Base-by-base conservation (phyloP, 2,113 vertebrate species). In the Trichomycterus rosablanca region DNA sequence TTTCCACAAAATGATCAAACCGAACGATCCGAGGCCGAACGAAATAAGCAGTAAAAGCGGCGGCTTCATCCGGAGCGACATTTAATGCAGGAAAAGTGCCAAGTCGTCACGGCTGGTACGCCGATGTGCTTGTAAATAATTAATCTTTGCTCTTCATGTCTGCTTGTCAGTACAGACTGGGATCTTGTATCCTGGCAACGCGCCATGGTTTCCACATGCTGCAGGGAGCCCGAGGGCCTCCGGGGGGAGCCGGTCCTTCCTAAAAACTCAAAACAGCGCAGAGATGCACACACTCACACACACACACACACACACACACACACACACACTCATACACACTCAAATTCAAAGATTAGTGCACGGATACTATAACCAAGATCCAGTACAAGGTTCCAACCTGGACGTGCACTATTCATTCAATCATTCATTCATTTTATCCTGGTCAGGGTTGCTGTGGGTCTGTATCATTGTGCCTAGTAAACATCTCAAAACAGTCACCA, bases 211-310 rank as follows among this genome's bases (percentile, higher is more conserved):
- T 75, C 76, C 80, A 80, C 83, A 73, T 83, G 82, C 84, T 75
- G 78, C 59, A 68, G 86, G 84, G 86, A 85, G 71, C 73, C 48
- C 12, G 76, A 68, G 72, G 80, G 91, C 94, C 90, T 92, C 90
- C 86, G 91, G 87, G 85, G 93, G 92, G 91, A 91, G 90, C 90
- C 88, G 90, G 85, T 87, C 57, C 76, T 86, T 89, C 86, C 79
- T 82, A 76, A 74, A n/a, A 74, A 76, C 78, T 79, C 73, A n/a
- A 35, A 64, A 74, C 60, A 55, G 60, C 37, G 45, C 63, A 18
- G 16, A 56, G 12, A 65, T 16, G 9, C 57, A 46, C 53, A 48
- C 30, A 50, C 46, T 46, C 51, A 73, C 50, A 66, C 28, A 28
- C 59, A 67, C 37, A 22, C 37, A 45, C 30, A 51, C 50, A 59